phyloP scores from a whole-genome alignment of 2,888 invertebrate genomes.

The Empis stercorea region DNA sequence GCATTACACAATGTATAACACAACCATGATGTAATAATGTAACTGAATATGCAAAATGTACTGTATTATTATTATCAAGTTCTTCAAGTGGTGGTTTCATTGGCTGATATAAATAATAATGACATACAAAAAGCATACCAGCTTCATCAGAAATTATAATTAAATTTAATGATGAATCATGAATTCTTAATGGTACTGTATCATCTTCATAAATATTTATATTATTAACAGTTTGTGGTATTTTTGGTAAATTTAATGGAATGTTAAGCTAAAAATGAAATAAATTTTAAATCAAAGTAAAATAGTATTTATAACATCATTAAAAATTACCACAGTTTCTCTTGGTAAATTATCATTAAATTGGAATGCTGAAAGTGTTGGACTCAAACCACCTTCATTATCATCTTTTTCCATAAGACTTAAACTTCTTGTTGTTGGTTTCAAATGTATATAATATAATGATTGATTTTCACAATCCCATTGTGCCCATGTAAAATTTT shows the following conservation, averaged over 20 bases:
- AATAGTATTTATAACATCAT: background rate
- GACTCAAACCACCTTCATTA: constrained; percentile 47
- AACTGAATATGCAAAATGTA: constrained; percentile 76
- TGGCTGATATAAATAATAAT: constrained; percentile 72
- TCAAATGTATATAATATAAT: constrained; percentile 71
- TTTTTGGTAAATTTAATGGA: constrained; percentile 65
- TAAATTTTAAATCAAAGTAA: background rate
- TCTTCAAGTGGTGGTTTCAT: constrained; percentile 37
- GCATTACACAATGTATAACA: constrained; percentile 69
- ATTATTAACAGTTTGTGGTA: constrained; percentile 39
- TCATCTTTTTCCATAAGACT: constrained; percentile 52
- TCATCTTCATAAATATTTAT: constrained; percentile 67
- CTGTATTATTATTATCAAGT: constrained; percentile 36
- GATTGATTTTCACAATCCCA: constrained; percentile 65
- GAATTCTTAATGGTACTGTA: constrained; percentile 63
- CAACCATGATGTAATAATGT: constrained; percentile 72
- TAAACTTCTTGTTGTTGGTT: constrained; percentile 50
- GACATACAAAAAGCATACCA: constrained; percentile 65
- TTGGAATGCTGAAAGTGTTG: constrained; percentile 69
- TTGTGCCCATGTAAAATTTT: constrained; percentile 73
- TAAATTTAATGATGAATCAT: constrained; percentile 69
- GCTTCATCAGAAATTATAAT: constrained; percentile 61
- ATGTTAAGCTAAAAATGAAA: constrained; percentile 56
- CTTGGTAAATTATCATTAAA: constrained; percentile 78
- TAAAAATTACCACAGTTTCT: constrained; percentile 63